Percentiles rank a stretch among this genome's conserved stretches.
These are phyloP conservation scores for Cephus pulcher DNA, from an alignment of 2,888 invertebrate species.

Conservation along the genomic window DNA sequence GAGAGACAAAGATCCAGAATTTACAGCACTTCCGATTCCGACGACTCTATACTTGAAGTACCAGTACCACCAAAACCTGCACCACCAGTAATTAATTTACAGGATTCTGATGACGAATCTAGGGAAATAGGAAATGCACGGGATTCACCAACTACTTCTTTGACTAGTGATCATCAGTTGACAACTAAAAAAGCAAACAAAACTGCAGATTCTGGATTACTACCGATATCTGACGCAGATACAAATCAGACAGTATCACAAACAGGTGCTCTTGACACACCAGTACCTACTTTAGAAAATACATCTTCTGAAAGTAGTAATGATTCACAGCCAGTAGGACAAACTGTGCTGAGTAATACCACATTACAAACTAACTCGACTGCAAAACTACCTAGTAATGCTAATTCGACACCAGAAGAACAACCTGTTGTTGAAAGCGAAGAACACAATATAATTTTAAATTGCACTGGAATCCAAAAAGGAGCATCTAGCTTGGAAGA, in stretches of 20 bases:
- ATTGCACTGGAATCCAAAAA: conserved; percentile 46
- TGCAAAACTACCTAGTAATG: neutral
- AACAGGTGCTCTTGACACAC: neutral
- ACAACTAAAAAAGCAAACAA: neutral
- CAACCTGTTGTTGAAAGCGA: neutral
- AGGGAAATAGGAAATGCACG: neutral
- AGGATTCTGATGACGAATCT: conserved; percentile 49
- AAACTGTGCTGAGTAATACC: neutral
- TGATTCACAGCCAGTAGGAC: neutral
- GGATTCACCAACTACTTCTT: neutral
- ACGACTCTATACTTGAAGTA: conserved; percentile 58
- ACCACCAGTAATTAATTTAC: conserved; percentile 53
- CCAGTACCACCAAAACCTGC: conserved; percentile 58
- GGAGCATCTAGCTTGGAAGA: conserved; percentile 41
- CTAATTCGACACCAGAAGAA: neutral
- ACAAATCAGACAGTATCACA: neutral
- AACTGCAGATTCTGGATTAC: neutral
- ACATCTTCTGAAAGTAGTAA: neutral
- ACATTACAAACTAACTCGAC: neutral
- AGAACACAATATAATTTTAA: conserved; percentile 39
- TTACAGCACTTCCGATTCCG: conserved; percentile 42
- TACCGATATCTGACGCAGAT: neutral
- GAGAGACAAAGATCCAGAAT: conserved; percentile 8
- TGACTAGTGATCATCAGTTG: neutral
- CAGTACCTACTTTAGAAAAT: neutral